Conservation (phyloP, 2,888 invertebrate genomes). For the Nezara viridula region DNA sequence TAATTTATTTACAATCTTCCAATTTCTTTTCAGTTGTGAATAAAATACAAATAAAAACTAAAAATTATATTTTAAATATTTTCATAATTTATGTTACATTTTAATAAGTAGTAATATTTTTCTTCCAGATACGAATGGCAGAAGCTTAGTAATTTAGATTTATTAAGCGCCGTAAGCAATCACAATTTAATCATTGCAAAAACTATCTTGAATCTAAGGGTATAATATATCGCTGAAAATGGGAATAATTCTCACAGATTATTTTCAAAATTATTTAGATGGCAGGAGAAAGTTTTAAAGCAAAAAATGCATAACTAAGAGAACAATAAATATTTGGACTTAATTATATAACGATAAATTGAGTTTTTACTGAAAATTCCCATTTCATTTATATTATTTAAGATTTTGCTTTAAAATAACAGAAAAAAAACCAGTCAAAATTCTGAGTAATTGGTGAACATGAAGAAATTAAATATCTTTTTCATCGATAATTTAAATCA, state of each 20-base stretch:
- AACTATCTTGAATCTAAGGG: neutral
- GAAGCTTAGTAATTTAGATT: neutral
- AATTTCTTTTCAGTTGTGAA: neutral
- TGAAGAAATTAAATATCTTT: neutral
- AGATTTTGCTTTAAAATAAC: neutral
- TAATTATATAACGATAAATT: neutral
- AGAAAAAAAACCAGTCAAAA: neutral
- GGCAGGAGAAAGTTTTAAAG: neutral
- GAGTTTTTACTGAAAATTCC: neutral
- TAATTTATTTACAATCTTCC: neutral
- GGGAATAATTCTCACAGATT: neutral
- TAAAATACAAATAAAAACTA: neutral
- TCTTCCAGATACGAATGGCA: constrained; percentile 4
- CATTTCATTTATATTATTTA: neutral
- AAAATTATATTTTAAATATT: neutral
- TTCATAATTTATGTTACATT: neutral
- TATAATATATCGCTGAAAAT: neutral
- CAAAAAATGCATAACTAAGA: neutral
- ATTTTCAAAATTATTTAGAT: neutral
- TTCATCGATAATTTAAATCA: neutral
- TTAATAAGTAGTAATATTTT: neutral
- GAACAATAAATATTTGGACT: neutral
- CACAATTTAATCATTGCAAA: neutral
- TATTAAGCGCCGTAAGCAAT: neutral
- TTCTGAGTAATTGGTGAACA: neutral